A percentile compares a stretch with the other conserved stretches of the same genome.
These are phyloP conservation scores for Pandemis cinnamomeana DNA, from an alignment of 2,888 invertebrate genomes.

Conservation along the genomic window DNA sequence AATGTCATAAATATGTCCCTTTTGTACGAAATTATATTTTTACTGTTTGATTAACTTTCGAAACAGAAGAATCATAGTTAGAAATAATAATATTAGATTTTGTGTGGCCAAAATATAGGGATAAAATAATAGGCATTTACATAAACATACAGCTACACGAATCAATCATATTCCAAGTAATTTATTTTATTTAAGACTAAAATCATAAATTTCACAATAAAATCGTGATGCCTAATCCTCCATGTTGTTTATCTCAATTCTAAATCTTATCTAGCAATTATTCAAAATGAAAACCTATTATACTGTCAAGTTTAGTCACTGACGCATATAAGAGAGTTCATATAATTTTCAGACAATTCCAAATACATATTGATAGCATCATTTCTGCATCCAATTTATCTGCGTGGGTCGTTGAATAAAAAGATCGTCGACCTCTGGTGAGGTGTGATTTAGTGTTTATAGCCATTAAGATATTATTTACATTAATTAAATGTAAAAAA, in stretches of 20 bases:
- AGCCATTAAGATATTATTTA: background rate
- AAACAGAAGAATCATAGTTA: background rate
- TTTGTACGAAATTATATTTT: no score
- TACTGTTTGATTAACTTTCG: background rate
- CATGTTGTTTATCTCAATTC: background rate
- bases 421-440: background rate
- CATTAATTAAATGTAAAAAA: background rate
- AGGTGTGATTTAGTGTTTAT: background rate
- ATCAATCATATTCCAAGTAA: no score
- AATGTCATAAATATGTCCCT: no score
- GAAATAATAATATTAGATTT: no score
- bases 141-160: no score
- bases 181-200: no score
- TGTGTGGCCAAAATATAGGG: no score
- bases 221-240: no score
- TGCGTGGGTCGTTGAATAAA: background rate
- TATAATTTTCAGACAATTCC: background rate
- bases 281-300: background rate
- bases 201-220: no score
- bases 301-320: background rate
- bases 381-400: background rate
- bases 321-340: background rate
- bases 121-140: no score
- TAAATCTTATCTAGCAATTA: background rate
- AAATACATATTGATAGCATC: background rate